phyloP scores from a whole-genome alignment of 2,888 invertebrate genomes.

The Stenichneumon culpator region DNA sequence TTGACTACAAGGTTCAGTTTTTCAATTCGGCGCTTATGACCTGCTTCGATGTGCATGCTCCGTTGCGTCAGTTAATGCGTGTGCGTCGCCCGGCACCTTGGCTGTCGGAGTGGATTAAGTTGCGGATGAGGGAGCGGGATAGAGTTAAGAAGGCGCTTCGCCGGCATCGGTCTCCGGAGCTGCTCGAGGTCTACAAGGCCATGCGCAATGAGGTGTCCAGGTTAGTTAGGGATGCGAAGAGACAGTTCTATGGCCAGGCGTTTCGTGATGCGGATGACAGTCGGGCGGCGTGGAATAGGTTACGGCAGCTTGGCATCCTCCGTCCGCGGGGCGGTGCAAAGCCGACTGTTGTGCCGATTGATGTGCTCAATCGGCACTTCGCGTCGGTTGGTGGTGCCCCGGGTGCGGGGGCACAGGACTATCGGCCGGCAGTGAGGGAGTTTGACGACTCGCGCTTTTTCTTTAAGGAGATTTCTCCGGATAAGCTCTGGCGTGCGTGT shows the following conservation, averaged over 20 bases:
- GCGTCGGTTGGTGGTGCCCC: background rate
- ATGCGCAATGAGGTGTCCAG: background rate
- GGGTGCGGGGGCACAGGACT: background rate
- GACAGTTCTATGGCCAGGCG: background rate
- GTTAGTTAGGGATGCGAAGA: background rate
- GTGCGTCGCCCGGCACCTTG: background rate
- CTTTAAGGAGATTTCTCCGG: background rate
- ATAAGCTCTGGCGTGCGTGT: background rate
- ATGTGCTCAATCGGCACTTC: background rate
- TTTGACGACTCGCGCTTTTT: background rate
- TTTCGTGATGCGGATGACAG: background rate
- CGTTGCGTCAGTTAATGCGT: background rate
- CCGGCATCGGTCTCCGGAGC: background rate
- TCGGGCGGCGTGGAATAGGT: background rate
- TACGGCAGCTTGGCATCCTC: background rate
- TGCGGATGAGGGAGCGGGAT: background rate
- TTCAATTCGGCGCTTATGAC: background rate
- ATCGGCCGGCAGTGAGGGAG: background rate
- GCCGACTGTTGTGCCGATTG: background rate
- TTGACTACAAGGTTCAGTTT: background rate
- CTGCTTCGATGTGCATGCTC: background rate
- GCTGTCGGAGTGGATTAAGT: background rate
- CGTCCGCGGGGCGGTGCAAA: too few species aligned
- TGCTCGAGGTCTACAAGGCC: background rate
- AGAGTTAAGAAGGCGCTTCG: background rate